Conservation (phyloP, 2,113 vertebrate genomes). For the Oncorhynchus masou region DNA sequence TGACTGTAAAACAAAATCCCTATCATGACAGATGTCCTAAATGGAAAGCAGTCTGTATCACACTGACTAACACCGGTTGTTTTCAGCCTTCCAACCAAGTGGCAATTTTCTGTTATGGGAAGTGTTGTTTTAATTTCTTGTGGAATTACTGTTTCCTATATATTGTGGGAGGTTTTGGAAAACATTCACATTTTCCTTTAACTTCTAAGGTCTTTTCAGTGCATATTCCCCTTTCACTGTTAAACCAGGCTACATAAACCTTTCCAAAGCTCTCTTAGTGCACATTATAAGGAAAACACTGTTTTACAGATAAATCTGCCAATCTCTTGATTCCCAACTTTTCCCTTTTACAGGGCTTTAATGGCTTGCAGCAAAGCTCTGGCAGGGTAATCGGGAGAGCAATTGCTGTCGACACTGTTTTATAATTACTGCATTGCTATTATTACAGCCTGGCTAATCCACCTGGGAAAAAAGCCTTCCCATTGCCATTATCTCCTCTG, state of each 20-base stretch:
- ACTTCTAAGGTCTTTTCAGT: neutral
- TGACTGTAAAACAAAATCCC: too few relatives aligned
- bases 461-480: neutral
- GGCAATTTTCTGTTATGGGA: neutral
- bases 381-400: neutral
- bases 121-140: neutral
- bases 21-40: too few relatives aligned
- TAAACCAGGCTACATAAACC: neutral
- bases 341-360: neutral
- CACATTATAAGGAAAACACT: neutral
- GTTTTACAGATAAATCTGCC: neutral
- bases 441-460: slow-evolving; percentile 3
- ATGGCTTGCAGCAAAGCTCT: neutral
- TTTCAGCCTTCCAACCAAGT: neutral
- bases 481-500: slow-evolving; percentile 44
- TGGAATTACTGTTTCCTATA: neutral
- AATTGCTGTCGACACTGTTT: neutral
- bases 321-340: neutral
- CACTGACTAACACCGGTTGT: neutral
- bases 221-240: neutral
- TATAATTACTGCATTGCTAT: slow-evolving; percentile 23
- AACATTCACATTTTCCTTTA: neutral
- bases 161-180: too few relatives aligned
- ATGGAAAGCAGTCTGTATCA: neutral
- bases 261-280: too few relatives aligned